Evolutionary conservation across 2,113 vertebrate species (phyloP).

Genomic region (Passerina amoena): DNA sequence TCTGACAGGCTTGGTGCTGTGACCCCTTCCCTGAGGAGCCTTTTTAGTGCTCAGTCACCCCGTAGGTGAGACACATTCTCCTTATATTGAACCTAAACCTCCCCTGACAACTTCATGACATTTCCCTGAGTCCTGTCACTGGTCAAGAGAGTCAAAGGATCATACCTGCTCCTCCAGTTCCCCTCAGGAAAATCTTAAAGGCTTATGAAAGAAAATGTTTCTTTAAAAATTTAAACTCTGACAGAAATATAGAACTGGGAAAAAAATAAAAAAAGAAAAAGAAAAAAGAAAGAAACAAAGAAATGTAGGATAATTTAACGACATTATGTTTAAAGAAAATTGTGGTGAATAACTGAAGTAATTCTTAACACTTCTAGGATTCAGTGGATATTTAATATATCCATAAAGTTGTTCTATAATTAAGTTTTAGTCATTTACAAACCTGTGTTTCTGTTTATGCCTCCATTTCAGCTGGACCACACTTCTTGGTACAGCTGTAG

Average conservation of each 20-base stretch:
- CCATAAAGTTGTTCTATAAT: neutral
- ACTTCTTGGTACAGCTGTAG: neutral
- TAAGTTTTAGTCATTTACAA: neutral
- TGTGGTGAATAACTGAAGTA: neutral
- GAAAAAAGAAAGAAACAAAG: neutral
- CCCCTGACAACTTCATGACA: neutral
- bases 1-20: neutral
- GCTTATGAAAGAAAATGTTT: neutral
- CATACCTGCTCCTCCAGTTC: neutral
- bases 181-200: neutral
- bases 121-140: neutral
- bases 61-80: too few relatives aligned
- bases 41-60: neutral
- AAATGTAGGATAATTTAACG: neutral
- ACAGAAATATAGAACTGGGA: neutral
- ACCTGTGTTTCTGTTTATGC: neutral
- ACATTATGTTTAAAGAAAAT: neutral
- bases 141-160: neutral
- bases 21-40: neutral
- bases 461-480: neutral
- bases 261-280: fast-evolving
- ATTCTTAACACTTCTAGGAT: neutral
- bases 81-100: neutral
- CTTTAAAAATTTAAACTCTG: neutral
- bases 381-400: neutral